phyloP scores from a whole-genome alignment of 2,113 vertebrate species.

The Kryptolebias marmoratus region DNA sequence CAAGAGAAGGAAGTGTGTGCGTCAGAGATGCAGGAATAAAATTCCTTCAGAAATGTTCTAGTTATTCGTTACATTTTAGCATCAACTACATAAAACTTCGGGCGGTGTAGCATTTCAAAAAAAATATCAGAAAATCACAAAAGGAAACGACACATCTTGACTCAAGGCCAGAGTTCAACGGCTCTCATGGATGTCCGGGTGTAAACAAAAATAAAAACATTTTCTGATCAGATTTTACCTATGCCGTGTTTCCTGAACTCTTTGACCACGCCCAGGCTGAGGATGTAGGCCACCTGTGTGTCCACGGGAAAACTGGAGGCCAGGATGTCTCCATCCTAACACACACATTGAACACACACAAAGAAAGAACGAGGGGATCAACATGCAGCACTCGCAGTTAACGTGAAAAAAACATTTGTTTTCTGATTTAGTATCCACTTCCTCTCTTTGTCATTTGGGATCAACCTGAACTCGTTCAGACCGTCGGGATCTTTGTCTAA shows the following conservation, averaged over 20 bases:
- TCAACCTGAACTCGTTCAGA: not conserved
- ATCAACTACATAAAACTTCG: too few species aligned
- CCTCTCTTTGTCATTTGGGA: too few species aligned
- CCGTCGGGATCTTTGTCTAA: not conserved
- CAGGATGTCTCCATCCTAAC: conserved; percentile 97
- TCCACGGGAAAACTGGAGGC: conserved; percentile 96
- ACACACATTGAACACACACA: conserved; percentile 7
- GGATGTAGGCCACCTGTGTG: conserved; percentile 98
- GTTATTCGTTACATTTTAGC: too few species aligned
- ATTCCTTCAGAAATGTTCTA: too few species aligned
- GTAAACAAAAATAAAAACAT: too few species aligned
- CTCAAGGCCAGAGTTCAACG: too few species aligned
- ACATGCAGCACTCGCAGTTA: not conserved
- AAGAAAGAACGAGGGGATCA: not conserved
- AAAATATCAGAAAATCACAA: too few species aligned
- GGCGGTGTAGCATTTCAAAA: too few species aligned
- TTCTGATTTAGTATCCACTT: not conserved
- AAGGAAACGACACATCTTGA: too few species aligned
- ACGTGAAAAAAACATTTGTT: not conserved
- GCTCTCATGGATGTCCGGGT: too few species aligned
- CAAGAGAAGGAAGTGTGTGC: too few species aligned
- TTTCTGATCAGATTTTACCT: conserved; percentile 77
- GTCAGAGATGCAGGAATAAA: too few species aligned
- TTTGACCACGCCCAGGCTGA: conserved; percentile 97
- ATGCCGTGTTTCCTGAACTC: conserved; percentile 98